Base-by-base conservation (phyloP, 2,113 vertebrate genomes). In the Turdus rufiventris region DNA sequence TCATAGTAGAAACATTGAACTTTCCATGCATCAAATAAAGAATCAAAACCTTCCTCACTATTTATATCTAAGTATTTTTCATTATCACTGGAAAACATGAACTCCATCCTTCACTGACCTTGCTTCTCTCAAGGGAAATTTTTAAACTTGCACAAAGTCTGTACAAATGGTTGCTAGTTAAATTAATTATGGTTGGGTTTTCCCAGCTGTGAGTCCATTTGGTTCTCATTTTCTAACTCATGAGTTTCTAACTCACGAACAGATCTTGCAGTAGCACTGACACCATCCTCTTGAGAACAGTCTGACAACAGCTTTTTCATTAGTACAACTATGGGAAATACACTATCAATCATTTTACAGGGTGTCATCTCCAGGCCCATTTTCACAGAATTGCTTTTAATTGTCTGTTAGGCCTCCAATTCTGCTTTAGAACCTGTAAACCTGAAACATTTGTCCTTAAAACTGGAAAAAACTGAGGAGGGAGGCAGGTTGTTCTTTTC, bases 161-260 rank as follows among this genome's bases (percentile, higher is more conserved):
- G 57, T 87, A 89, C 92, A 95, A 98, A 97, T 94, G 94, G 71
- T 71, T 96, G 78, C 88, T 97, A 91, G 87, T 98, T 98, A 97
- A 97, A 98, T 98, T 98, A 97, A 98, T 98, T 97, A 93, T 90
- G 95, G 94, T 96, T 95, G 93, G 88, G 86, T 98, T 97, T 97
- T 97, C 96, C 97, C 97, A 98, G 97, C 97, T 98, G 98, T 94
- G 95, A 96, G 97, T 97, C 97, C 96, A 97, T 98, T 98, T 97
- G 96, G 88, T 96, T 97, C 96, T 98, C 94, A 97, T 98, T 98
- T 98, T 96, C 97, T 96, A 97, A 91, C 94, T 97, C 96, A 92
- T 95, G 88, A 95, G 91, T 97, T 95, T 95, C 96, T 90, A 85
- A 85, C 83, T 43, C 62, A 53, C 23, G 60, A 95, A 89, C 66